A percentile compares a stretch with the other conserved stretches of the same genome.
phyloP scores from a whole-genome alignment of 2,113 vertebrate genomes.

The Daubentonia madagascariensis region DNA sequence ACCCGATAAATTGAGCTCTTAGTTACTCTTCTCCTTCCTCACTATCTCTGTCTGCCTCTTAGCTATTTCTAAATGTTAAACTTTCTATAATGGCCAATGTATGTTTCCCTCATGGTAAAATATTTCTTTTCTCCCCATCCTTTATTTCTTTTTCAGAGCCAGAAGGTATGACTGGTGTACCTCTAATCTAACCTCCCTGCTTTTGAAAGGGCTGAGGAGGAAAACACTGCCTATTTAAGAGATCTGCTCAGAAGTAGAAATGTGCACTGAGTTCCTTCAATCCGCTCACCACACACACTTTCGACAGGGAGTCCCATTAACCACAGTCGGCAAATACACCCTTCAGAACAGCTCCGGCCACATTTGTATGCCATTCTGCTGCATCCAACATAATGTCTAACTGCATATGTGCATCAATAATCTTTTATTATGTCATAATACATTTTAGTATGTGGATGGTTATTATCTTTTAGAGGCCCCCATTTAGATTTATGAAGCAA shows the following conservation, averaged over 20 bases:
- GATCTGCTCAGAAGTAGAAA: not conserved
- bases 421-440: constrained; percentile 68
- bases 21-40: not conserved
- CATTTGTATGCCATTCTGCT: not conserved
- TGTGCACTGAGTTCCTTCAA: not conserved
- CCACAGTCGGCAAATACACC: rapidly evolving
- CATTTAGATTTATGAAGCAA: constrained; percentile 74
- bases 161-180: not conserved
- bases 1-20: not conserved
- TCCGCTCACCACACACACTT: not conserved
- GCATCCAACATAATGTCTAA: not conserved
- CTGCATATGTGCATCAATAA: constrained; percentile 44
- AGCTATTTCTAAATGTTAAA: not conserved
- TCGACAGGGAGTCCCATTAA: not conserved
- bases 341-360: not conserved
- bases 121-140: not conserved
- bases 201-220: not conserved
- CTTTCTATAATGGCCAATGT: not conserved
- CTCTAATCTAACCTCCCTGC: not conserved
- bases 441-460: constrained; percentile 61
- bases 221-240: not conserved
- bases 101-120: not conserved
- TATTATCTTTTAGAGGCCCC: constrained; percentile 72
- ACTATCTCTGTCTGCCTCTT: not conserved
- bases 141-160: not conserved